phyloP scores from a whole-genome alignment of 1,140 invertebrate genomes.

The Diabrotica undecimpunctata region DNA sequence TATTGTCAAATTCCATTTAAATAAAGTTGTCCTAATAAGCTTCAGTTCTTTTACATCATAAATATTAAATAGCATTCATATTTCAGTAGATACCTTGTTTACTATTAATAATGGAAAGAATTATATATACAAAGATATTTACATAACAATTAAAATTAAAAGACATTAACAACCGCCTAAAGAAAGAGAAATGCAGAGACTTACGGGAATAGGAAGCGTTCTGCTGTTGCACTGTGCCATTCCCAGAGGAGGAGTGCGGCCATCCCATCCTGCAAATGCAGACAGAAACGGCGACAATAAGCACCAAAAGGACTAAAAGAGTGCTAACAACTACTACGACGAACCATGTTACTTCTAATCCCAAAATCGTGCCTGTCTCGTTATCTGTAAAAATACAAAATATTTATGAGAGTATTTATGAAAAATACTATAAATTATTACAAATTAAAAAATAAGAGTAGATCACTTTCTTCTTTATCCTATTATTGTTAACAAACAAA shows the following conservation, averaged over 20 bases:
- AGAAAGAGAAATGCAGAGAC: conserved; percentile 17
- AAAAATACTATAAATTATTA: background rate
- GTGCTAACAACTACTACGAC: conserved; percentile 65
- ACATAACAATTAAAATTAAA: too few relatives aligned
- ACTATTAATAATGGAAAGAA: too few relatives aligned
- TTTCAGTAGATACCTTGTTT: too few relatives aligned
- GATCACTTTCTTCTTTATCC: background rate
- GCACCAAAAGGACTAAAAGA: conserved; percentile 62
- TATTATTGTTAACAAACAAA: background rate
- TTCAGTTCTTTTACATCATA: too few relatives aligned
- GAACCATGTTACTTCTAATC: conserved; percentile 72
- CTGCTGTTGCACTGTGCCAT: conserved; percentile 53
- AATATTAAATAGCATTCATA: too few relatives aligned
- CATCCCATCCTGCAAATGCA: conserved; percentile 69
- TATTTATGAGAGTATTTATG: too few relatives aligned
- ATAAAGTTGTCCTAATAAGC: too few relatives aligned
- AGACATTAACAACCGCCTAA: background rate
- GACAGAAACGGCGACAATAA: conserved; percentile 63
- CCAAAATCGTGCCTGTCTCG: conserved; percentile 67
- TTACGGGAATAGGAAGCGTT: conserved; percentile 52
- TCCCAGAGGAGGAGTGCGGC: conserved; percentile 52
- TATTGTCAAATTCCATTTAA: too few relatives aligned
- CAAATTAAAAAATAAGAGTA: background rate
- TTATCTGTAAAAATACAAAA: conserved; percentile 56
- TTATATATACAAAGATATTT: too few relatives aligned